Conservation (phyloP, 2,113 vertebrate species). For the Arizona elegans region DNA sequence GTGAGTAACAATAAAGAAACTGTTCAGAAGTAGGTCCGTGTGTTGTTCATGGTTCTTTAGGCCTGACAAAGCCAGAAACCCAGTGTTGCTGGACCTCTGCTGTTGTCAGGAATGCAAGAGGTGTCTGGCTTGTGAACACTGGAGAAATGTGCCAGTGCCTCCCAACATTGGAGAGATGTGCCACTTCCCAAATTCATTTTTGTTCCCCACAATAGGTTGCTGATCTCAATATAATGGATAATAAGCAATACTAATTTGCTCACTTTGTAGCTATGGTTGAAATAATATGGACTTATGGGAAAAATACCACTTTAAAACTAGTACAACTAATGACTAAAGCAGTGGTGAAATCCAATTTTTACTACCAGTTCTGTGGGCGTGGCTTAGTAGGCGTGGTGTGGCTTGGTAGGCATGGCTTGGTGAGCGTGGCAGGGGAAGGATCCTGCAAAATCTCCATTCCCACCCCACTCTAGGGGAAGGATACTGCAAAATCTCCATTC, state of each 20-base stretch:
- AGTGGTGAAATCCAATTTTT: no score
- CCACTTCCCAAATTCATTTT: not conserved
- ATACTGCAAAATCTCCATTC: no score
- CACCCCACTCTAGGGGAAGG: no score
- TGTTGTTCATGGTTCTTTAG: not conserved
- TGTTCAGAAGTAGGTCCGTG: not conserved
- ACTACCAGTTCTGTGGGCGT: no score
- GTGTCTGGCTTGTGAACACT: not conserved
- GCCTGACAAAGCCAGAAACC: not conserved
- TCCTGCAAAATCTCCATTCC: no score
- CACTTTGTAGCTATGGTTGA: not conserved
- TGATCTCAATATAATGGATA: not conserved
- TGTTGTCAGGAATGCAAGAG: not conserved
- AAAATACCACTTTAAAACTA: not conserved
- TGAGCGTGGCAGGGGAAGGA: no score
- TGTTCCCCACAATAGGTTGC: not conserved
- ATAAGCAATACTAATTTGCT: not conserved
- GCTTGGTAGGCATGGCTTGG: no score
- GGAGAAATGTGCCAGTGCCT: not conserved
- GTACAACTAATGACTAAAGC: not conserved
- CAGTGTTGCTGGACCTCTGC: not conserved
- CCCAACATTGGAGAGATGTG: not conserved
- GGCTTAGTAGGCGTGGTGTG: no score
- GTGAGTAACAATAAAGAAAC: not conserved
- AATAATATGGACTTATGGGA: not conserved